Evolutionary conservation across 35 echinoderm and acorn worm genomes (phyloP).

Genomic region (Chiridota heheva): DNA sequence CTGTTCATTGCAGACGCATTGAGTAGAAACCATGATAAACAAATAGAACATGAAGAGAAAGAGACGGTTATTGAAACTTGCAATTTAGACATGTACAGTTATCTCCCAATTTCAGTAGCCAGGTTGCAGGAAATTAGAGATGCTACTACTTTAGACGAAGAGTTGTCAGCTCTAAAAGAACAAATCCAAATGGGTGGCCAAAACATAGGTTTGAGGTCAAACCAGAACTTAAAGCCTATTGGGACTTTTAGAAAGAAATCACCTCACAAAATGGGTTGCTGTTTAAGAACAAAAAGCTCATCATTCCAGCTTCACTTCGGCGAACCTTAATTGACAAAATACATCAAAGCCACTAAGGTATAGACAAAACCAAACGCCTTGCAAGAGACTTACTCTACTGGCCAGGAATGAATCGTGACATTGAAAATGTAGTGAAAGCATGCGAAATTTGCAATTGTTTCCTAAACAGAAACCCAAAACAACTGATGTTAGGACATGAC

Average conservation of each 20-base stretch:
- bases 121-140: conserved; percentile 25
- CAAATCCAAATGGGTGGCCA: conserved; percentile 32
- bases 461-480: not conserved
- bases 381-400: not conserved
- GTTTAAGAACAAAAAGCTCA: conserved; percentile 34
- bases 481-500: not conserved
- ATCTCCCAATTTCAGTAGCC: conserved; percentile 39
- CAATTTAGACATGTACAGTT: not conserved
- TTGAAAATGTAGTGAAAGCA: not conserved
- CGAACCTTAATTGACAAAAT: not conserved
- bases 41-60: not conserved
- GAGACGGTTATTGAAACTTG: not conserved
- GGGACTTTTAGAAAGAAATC: conserved; percentile 11
- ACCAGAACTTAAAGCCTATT: conserved; percentile 21
- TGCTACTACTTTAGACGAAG: conserved; percentile 18
- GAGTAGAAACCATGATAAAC: conserved; percentile 12
- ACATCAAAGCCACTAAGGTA: conserved; percentile 9
- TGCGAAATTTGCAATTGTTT: not conserved
- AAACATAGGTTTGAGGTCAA: not conserved
- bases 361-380: not conserved
- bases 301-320: too few species aligned
- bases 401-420: not conserved
- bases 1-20: conserved; percentile 24
- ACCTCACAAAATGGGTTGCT: conserved; percentile 6
- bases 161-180: conserved; percentile 19